Evolutionary conservation across 2,797 vertebrate genomes (phyloP).

Genomic region (Spheniscus humboldti): DNA sequence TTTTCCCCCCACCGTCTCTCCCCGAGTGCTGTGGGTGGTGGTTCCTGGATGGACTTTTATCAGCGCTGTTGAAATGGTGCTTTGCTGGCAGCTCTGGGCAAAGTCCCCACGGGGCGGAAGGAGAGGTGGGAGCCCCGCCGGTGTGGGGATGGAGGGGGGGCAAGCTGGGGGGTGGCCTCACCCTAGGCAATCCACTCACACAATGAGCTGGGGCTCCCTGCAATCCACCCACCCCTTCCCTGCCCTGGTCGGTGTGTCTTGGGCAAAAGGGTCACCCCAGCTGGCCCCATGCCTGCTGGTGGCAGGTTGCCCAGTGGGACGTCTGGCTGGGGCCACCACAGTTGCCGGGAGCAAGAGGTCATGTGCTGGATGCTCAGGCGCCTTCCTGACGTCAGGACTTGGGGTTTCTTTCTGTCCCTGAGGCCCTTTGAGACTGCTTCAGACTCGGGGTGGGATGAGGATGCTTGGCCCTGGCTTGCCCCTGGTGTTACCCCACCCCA

Average conservation of each 20-base stretch:
- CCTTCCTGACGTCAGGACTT: not conserved
- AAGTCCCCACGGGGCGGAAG: not conserved
- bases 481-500: rapidly evolving
- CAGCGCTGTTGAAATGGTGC: conserved; percentile 1
- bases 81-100: conserved; percentile 29
- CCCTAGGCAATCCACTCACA: not conserved
- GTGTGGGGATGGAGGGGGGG: not conserved
- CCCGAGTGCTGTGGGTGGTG: not conserved
- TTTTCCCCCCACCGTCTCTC: not conserved
- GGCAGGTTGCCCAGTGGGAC: not conserved
- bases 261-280: not conserved
- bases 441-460: not conserved
- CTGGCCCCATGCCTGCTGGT: not conserved
- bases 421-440: not conserved
- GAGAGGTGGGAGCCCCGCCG: not conserved
- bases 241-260: not conserved
- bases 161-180: not conserved
- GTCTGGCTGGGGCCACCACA: not conserved
- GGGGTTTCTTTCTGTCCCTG: not conserved
- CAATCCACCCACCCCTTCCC: not conserved
- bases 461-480: not conserved
- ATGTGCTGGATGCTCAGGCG: not conserved
- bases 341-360: not conserved
- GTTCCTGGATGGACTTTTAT: conserved; percentile 40
- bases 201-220: not conserved